Evolutionary conservation across 2,113 vertebrate species (phyloP).

Genomic region (Okapia johnstoni): DNA sequence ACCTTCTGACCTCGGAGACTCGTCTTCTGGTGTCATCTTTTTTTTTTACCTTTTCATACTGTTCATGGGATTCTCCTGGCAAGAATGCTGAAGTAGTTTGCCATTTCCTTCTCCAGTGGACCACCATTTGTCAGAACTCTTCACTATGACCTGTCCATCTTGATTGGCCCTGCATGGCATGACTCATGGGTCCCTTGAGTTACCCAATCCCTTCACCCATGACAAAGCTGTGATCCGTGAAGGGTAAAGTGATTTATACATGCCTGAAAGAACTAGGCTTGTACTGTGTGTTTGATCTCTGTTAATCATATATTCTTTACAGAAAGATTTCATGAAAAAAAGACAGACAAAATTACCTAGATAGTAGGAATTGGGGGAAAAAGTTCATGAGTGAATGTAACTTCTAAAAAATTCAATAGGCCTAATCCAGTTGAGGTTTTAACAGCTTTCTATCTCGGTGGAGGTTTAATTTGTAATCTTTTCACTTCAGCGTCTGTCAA

Average conservation of each 20-base stretch:
- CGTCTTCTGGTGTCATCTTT: neutral
- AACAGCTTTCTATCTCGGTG: neutral
- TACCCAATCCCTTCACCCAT: accelerated
- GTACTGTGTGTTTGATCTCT: neutral
- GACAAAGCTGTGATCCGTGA: neutral
- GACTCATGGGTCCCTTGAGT: neutral
- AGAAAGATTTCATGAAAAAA: neutral
- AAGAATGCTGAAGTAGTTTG: neutral
- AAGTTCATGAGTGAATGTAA: neutral
- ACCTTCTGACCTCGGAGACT: neutral
- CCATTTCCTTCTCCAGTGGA: neutral
- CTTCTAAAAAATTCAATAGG: neutral
- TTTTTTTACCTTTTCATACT: neutral
- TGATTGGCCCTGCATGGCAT: neutral
- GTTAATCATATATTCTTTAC: neutral
- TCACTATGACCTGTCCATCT: neutral
- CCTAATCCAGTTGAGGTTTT: neutral
- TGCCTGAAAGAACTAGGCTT: neutral
- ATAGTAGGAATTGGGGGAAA: neutral
- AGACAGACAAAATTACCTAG: neutral
- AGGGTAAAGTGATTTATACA: neutral
- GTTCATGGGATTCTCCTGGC: neutral
- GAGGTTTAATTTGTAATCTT: conserved; percentile 31
- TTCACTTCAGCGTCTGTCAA: neutral
- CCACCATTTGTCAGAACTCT: neutral